Conservation (phyloP, 2,888 invertebrate species). For the Dendrolimus houi region DNA sequence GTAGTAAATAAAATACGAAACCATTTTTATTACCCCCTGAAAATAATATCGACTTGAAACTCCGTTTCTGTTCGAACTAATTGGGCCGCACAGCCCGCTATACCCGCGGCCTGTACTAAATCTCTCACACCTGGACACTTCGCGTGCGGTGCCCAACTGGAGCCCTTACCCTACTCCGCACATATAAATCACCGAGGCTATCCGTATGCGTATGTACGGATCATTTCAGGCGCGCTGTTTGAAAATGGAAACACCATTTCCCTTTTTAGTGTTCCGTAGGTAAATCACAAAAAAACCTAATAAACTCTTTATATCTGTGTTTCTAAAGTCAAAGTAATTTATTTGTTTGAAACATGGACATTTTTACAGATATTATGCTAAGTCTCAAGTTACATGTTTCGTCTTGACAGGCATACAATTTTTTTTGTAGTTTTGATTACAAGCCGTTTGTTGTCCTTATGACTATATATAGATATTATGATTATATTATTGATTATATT, state of each 20-base stretch:
- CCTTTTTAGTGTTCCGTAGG: no score
- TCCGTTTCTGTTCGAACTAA: conserved; percentile 10
- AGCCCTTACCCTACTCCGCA: conserved; percentile 1
- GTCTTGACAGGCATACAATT: no score
- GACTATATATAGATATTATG: no score
- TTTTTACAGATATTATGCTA: no score
- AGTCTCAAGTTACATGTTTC: no score
- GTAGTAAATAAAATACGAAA: background rate
- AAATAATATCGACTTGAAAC: background rate
- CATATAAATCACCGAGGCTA: conserved; percentile 12
- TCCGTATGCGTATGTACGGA: background rate
- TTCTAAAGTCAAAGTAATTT: no score
- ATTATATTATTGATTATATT: no score
- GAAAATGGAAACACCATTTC: conserved; percentile 7
- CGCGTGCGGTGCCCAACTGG: conserved; percentile 7
- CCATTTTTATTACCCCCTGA: background rate
- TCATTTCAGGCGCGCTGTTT: conserved; percentile 12
- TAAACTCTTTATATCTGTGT: no score
- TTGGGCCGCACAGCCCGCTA: conserved; percentile 19
- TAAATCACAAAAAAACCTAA: no score
- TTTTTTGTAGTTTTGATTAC: no score
- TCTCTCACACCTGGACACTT: conserved; percentile 26
- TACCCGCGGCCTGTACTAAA: conserved; percentile 15
- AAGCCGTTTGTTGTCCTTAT: no score
- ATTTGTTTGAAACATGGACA: no score